Base-by-base conservation (phyloP, 2,113 vertebrate genomes). In the Laticauda colubrina region DNA sequence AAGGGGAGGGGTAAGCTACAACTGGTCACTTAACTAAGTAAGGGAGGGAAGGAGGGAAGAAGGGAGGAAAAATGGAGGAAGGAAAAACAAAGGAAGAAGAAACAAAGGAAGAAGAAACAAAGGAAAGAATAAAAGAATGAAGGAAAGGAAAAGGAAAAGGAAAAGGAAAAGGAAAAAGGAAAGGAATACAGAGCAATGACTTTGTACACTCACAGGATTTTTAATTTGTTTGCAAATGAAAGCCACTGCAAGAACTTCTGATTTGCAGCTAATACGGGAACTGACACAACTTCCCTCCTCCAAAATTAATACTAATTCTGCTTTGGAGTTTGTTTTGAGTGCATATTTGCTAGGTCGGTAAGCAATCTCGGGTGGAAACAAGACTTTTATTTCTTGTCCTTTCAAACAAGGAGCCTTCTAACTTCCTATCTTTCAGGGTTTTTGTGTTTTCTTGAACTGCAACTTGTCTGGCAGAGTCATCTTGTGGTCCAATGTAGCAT, bases 401-500 rank as follows among this genome's bases (percentile, higher is more conserved):
- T 75, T 8, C 69, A 39, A 20, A 75, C n/a, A 39, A 81, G 69
- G 14, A 34, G 34, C 45, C 85, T 87, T 94, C 95, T 2, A 12
- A 0, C 18, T 89, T 93, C 93, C 92, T 34, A 43, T 54, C 45
- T 43, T 93, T 93, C 24, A 1, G 7, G 56, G 85, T 94, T 93
- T 93, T 89, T 59, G 7, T 7, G 24, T 14, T 34, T 92, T 93
- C 91, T 54, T 91, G 90, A 90, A 92, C 55, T 24, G 96, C 94
- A 94, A 93, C 91, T 93, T 96, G 95, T 96, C 96, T 96, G 97
- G 96, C 96, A 91, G 96, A 34, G 97, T 93, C 98, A 97, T 97
- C 98, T 95, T 59, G 97, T 97, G 97, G 97, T 89, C 93, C 88
- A 8, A 85, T 2, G 51, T 56, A 59, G 91, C 54, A 96, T n/a